Evolutionary conservation across 2,797 vertebrate species (phyloP).

Genomic region (Poecilia gillii): DNA sequence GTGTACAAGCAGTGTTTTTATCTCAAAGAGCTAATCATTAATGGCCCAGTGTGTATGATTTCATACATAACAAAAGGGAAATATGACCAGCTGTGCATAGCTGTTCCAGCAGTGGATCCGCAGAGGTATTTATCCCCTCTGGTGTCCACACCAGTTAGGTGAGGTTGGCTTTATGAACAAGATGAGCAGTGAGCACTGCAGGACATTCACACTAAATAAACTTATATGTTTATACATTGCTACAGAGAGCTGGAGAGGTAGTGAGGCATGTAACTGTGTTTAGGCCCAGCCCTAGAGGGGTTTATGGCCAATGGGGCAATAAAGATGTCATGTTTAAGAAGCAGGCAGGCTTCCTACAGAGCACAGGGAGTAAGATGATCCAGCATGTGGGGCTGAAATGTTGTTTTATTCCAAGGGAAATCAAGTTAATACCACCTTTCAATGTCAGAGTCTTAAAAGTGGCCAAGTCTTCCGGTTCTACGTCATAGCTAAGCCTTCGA

Average conservation of each 20-base stretch:
- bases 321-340: slow-evolving; percentile 73
- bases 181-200: slow-evolving; percentile 46
- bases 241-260: slow-evolving; percentile 66
- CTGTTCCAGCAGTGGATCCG: background rate
- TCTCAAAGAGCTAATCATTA: background rate
- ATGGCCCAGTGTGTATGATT: background rate
- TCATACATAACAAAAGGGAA: background rate
- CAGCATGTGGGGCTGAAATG: slow-evolving; percentile 56
- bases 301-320: slow-evolving; percentile 68
- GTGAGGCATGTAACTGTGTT: slow-evolving; percentile 78
- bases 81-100: background rate
- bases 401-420: slow-evolving; percentile 36
- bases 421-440: slow-evolving; percentile 31
- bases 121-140: background rate
- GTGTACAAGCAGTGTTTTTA: background rate
- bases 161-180: slow-evolving; percentile 1
- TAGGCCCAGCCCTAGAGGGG: slow-evolving; percentile 54
- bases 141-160: slow-evolving; percentile 23
- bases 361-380: slow-evolving; percentile 55
- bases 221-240: slow-evolving; percentile 77
- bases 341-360: slow-evolving; percentile 31
- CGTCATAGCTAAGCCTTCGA: slow-evolving; percentile 81
- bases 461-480: slow-evolving; percentile 41
- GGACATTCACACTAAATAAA: slow-evolving; percentile 84
- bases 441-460: slow-evolving; percentile 35